Conservation (phyloP, 1,140 invertebrate genomes). For the Phymastichus coffea region DNA sequence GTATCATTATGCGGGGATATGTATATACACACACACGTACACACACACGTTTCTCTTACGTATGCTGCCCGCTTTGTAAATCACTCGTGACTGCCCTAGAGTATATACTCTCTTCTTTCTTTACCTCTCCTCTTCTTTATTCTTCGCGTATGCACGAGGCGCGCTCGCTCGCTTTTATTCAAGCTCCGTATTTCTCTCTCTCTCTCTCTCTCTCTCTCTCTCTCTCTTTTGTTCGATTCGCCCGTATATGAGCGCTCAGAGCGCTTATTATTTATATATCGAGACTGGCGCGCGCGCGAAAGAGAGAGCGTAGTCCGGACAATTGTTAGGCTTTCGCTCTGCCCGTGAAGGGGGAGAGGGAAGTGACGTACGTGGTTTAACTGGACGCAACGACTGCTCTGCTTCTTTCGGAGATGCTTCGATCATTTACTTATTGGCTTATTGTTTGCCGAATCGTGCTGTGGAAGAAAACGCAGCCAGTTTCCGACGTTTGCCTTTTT, state of each 20-base stretch:
- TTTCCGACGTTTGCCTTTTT: no score
- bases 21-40: neutral
- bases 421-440: no score
- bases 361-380: no score
- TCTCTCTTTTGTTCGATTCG: neutral
- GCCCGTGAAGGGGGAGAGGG: no score
- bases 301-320: neutral
- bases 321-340: neutral
- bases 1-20: no score
- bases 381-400: no score
- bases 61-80: neutral
- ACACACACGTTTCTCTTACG: neutral
- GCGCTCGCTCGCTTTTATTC: neutral
- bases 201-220: neutral
- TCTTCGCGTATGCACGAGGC: neutral
- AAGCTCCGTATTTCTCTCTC: neutral
- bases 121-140: neutral
- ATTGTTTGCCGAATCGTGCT: no score
- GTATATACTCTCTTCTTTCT: neutral
- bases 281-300: neutral
- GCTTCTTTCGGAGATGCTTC: no score
- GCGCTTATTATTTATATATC: constrained; percentile 21
- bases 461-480: no score
- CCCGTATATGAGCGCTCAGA: neutral
- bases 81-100: neutral